A percentile compares a stretch with the other conserved stretches of the same genome.
Conservation (phyloP, 2,113 vertebrate species). For the Brachyhypopomus gauderio region DNA sequence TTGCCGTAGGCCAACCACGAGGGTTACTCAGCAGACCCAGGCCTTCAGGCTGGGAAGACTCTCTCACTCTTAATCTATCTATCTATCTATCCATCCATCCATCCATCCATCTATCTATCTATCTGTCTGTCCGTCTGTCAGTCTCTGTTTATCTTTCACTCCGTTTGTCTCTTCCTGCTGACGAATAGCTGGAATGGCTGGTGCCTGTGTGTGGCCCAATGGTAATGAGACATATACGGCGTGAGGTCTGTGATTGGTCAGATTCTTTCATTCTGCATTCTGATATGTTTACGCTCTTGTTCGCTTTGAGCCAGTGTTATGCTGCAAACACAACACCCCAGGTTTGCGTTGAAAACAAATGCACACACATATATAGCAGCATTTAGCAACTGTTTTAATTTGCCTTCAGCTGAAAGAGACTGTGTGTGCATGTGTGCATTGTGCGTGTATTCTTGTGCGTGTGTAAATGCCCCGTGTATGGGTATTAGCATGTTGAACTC, state of each 20-base stretch:
- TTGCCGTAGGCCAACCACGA: conserved; percentile 60
- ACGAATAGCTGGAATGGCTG: too few species aligned
- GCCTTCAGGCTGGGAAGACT: conserved; percentile 67
- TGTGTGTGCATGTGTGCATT: conserved; percentile 18
- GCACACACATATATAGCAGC: neutral
- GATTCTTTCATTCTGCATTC: neutral
- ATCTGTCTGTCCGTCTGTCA: neutral
- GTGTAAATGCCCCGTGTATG: conserved; percentile 53
- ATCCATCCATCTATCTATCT: conserved; percentile 54
- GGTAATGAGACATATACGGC: too few species aligned
- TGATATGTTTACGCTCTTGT: neutral
- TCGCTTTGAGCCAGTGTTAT: conserved; percentile 43
- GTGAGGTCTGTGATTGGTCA: too few species aligned
- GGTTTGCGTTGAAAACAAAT: neutral
- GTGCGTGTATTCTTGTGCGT: conserved; percentile 8
- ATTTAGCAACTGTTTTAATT: conserved; percentile 18
- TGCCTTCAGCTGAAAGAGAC: neutral
- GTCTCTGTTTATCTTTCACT: neutral
- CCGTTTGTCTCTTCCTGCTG: neutral
- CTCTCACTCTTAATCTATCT: conserved; percentile 14
- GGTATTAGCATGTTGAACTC: conserved; percentile 53
- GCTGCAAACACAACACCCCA: neutral
- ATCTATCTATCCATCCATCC: conserved; percentile 62
- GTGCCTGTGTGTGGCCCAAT: too few species aligned
- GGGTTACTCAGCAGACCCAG: conserved; percentile 78